These are phyloP conservation scores for Hylomyscus alleni DNA, from an alignment of 2,797 vertebrate species.

Conservation along the genomic window DNA sequence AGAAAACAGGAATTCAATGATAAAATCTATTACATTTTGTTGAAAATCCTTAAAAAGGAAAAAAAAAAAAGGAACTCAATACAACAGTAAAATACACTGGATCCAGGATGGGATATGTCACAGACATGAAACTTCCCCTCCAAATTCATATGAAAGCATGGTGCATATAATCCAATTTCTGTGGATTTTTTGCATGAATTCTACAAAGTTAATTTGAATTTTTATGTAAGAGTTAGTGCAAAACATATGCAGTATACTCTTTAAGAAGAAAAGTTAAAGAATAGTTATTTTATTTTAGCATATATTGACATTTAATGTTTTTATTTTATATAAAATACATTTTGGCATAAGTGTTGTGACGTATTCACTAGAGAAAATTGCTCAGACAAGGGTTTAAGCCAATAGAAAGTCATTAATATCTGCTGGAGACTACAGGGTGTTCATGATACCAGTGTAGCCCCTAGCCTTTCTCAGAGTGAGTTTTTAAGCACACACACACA, in stretches of 20 bases:
- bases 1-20: not conserved
- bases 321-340: not conserved
- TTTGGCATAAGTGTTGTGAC: not conserved
- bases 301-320: not conserved
- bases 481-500: not conserved
- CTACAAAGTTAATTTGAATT: constrained; percentile 29
- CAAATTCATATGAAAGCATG: not conserved
- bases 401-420: not conserved
- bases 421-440: not conserved
- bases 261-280: not conserved
- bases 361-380: not conserved
- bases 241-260: not conserved
- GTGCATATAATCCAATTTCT: not conserved
- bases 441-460: not conserved
- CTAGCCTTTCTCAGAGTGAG: not conserved
- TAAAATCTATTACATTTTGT: not conserved
- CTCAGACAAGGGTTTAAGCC: not conserved
- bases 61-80: not conserved
- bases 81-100: not conserved
- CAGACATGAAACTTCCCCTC: not conserved
- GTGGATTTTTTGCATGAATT: not conserved
- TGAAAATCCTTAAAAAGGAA: not conserved
- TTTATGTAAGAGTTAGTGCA: not conserved
- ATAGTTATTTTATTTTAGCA: not conserved
- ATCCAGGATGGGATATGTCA: not conserved